Base-by-base conservation (phyloP, 1,140 invertebrate species). In the Bilobella aurantiaca region DNA sequence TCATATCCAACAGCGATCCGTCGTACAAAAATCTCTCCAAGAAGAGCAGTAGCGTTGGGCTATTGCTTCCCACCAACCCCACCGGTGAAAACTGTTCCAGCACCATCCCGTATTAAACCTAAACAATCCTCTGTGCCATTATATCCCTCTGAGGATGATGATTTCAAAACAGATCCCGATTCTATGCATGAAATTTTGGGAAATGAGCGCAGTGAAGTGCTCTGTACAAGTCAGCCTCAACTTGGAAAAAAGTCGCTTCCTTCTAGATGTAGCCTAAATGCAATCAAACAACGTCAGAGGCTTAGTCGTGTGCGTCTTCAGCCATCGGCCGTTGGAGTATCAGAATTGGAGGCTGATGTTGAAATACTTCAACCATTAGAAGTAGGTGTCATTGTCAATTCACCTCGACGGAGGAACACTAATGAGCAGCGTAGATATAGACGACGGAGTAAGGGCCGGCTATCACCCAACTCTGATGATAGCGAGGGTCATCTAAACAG, bases 341-440 rank as follows among this genome's bases (percentile, higher is more conserved):
- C 18, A 23, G 49, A 23, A 53, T 12, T 53, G 14, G 12, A 53
- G 5, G 14, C 49, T 5, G 49, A 53, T 23, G 12, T 5, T 16
- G 65, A 65, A 60, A 65, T 65, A 25, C 62, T 63, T 2, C 68
- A 31, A 30, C 68, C 69, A 21, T 67, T 73, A 46, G 66, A 73
- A 63, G 68, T 73, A 16, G 69, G 66, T 3, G 71, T 70, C 30
- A 32, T 70, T 23, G 71, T 73, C 14, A 70, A 66, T 1, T 66
- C 71, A n/a, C n/a, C n/a, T n/a, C n/a, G n/a, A 53, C 62, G 66
- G 3, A 27, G 68, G 16, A 49, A 16, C 28, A 62, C 25, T 64
- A 25, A 3, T 5, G 46, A 62, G 32, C n/a, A n/a, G n/a, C n/a
- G n/a, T n/a, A 34, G 68, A 1, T 61, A 66, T 21, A 69, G 68